A percentile compares a stretch with the other conserved stretches of the same genome.
Evolutionary conservation across 2,113 vertebrate species (phyloP).

Genomic region (Sarotherodon lohbergeri): DNA sequence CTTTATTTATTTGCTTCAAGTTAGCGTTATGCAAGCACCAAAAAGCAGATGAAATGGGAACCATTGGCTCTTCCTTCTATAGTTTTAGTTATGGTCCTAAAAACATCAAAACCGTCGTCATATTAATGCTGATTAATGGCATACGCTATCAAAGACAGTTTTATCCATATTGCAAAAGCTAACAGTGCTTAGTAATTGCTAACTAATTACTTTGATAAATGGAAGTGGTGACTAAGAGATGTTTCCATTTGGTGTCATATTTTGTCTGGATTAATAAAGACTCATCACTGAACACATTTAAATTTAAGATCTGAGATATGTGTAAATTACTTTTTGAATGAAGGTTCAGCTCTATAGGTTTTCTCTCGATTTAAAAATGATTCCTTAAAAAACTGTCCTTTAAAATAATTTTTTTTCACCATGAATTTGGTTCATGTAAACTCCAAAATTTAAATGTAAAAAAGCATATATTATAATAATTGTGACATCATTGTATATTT

Average conservation of each 20-base stretch:
- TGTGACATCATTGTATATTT: not conserved
- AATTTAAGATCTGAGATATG: not conserved
- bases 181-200: not conserved
- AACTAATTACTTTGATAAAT: not conserved
- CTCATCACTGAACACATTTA: not conserved
- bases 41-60: not conserved
- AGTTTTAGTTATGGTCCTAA: not conserved
- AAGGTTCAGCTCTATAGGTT: not conserved
- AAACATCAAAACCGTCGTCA: not conserved
- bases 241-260: not conserved
- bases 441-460: not conserved
- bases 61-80: not conserved
- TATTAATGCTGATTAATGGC: not conserved
- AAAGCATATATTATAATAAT: not conserved
- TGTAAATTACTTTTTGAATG: not conserved
- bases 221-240: not conserved
- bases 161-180: not conserved
- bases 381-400: not conserved
- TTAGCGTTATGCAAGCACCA: not conserved
- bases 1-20: not conserved
- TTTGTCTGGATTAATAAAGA: not conserved
- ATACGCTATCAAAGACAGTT: not conserved
- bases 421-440: not conserved
- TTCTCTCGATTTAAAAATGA: fast-evolving
- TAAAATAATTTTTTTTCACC: not conserved